Base-by-base conservation (phyloP, 2,113 vertebrate species). In the Syngnathus floridae region DNA sequence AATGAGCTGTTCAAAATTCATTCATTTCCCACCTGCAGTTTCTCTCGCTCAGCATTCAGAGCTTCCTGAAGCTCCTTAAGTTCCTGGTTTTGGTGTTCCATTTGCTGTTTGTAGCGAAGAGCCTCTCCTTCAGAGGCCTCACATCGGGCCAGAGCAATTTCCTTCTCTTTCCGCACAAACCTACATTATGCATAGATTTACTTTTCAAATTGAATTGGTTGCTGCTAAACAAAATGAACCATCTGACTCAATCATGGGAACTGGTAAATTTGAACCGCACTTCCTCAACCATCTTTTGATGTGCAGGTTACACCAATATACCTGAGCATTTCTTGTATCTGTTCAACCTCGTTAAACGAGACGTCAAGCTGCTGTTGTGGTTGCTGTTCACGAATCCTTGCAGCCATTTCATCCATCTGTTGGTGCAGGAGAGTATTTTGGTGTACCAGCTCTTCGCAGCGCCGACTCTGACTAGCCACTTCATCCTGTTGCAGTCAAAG, bases 131-230 rank as follows among this genome's bases (percentile, higher is more conserved):
- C 94, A 0, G 90, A 93, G 31, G 94, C 94, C 60, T 97, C 96
- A 49, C 91, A 93, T 26, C 84, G 92, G 0, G 95, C 93, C 88
- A 95, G 84, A 0, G 95, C 93, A 11, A 99, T 98, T 79, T 99
- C 96, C 74, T 98, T 98, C 76, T 99, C 95, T 57, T 92, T 86
- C 3, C 96, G 93, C 80, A 99, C 95, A 81, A 97, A 98, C 82
- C 97, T 99, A 66, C 0, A 78, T 19, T 9, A 64, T n/a, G 62
- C 26, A 38, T 3, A 48, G 31, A 71, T 14, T 21, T 31, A 3
- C 26, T 31, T 35, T 11, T 49, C 63, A 17, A 35, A 63, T 11
- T 38, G 54, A 17, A 7, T 4, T 51, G 2, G 6, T 51, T 13
- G 36, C 58, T 35, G 35, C 4, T 3, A 14, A 35, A 17, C 5